Evolutionary conservation across 2,113 vertebrate genomes (phyloP).

Genomic region (Nibea coibor): DNA sequence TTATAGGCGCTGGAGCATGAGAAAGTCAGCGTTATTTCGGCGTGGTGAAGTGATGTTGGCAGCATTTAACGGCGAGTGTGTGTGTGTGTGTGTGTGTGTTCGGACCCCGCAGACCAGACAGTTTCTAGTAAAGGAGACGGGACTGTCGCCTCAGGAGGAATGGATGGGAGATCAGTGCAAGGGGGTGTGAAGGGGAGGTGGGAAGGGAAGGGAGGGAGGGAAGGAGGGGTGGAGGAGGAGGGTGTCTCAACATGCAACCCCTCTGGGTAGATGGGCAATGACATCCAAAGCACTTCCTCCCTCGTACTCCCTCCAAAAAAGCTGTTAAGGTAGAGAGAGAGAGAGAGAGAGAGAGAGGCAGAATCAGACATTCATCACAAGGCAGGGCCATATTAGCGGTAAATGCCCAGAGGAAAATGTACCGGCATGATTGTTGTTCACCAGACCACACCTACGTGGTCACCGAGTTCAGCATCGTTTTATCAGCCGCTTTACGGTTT

Average conservation of each 20-base stretch:
- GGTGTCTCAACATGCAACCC: slow-evolving; percentile 78
- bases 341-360: no score
- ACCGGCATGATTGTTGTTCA: slow-evolving; percentile 20
- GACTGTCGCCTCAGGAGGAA: slow-evolving; percentile 59
- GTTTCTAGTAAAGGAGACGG: slow-evolving; percentile 40
- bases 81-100: slow-evolving; percentile 45
- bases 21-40: slow-evolving; percentile 19
- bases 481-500: slow-evolving; percentile 44
- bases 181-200: slow-evolving; percentile 63
- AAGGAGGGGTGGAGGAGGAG: slow-evolving; percentile 50
- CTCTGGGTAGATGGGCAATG: slow-evolving; percentile 76
- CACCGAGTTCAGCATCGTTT: slow-evolving; percentile 41
- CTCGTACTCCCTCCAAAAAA: slow-evolving; percentile 37
- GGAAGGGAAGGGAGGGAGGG: slow-evolving; percentile 35
- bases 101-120: slow-evolving; percentile 52
- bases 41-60: slow-evolving; percentile 39
- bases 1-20: neutral
- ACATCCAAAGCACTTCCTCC: slow-evolving; percentile 80
- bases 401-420: slow-evolving; percentile 36
- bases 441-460: slow-evolving; percentile 15
- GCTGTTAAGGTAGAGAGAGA: slow-evolving; percentile 52
- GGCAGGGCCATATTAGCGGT: slow-evolving; percentile 45
- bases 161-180: slow-evolving; percentile 63
- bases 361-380: slow-evolving; percentile 41
- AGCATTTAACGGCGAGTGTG: slow-evolving; percentile 26